These are phyloP conservation scores for Gambusia affinis DNA, from an alignment of 2,113 vertebrate genomes.

Conservation along the genomic window DNA sequence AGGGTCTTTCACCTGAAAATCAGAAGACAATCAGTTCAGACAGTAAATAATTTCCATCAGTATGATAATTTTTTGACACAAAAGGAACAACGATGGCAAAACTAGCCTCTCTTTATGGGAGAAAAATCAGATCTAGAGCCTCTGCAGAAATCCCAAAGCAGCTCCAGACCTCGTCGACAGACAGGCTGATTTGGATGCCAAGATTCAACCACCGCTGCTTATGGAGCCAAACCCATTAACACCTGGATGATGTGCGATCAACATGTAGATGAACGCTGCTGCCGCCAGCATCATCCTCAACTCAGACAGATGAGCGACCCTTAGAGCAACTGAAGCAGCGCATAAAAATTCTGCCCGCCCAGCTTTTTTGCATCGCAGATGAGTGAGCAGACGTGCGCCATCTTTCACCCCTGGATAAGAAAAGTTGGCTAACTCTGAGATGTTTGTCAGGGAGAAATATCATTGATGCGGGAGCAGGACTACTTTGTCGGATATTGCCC, in stretches of 20 bases:
- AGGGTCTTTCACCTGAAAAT: conserved; percentile 89
- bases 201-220: conserved; percentile 31
- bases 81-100: neutral
- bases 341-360: conserved; percentile 7
- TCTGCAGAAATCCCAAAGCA: neutral
- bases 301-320: neutral
- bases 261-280: conserved; percentile 34
- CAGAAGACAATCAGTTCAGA: neutral
- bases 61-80: neutral
- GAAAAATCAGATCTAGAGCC: neutral
- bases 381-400: neutral
- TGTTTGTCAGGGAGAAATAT: neutral
- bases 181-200: conserved; percentile 49
- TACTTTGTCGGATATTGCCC: neutral
- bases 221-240: conserved; percentile 37
- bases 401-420: neutral
- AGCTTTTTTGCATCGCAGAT: neutral
- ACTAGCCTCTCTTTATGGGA: neutral
- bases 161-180: conserved; percentile 23
- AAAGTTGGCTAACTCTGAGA: neutral
- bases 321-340: conserved; percentile 12
- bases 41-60: neutral
- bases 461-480: neutral
- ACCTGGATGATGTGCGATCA: conserved; percentile 42
- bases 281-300: conserved; percentile 26